Base-by-base conservation (phyloP, 35 echinoderm and acorn worm species). In the Ophiothrix spiculata region DNA sequence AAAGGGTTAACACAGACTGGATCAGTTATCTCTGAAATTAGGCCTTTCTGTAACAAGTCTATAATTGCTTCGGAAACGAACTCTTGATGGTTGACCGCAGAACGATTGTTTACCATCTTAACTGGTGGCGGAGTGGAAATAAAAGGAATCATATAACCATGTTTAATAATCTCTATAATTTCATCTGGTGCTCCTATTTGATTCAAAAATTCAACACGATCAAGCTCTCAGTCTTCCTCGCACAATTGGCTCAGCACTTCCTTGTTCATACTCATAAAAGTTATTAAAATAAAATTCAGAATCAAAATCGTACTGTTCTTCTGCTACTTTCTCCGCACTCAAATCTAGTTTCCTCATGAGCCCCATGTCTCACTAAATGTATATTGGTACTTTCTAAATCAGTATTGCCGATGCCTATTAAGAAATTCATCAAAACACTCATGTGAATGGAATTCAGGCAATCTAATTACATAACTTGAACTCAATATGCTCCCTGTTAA, bases 141-240 rank as follows among this genome's bases (percentile, higher is more conserved):
- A 39, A 86, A 79, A 29, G 75, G 85, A 32, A 87, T 49, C 77
- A 42, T 87, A 46, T 87, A 79, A 38, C 85, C 85, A 39, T 40
- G 25, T 33, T 63, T 38, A 79, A 54, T 87, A n/a, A 79, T 63
- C 33, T 87, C 37, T 37, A 79, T 21, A 23, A 87, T 75, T 34
- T 79, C 75, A 8, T 41, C 32, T 14, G 75, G 54, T 54, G 85
- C 85, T 46, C 34, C 40, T 41, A 79, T 87, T 10, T 17, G 3
- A 28, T 87, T 60, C 85, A 74, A 87, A 78, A 87, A 79, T 36
- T 79, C 12, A 25, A 56, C 15, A 38, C 29, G 73, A 38, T 40
- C 85, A 35, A 28, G 31, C 41, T 31, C 37, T 39, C 16, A 83
- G 25, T 29, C 40, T 39, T 56, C 60, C 42, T 56, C 25, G 17